Evolutionary conservation across 2,888 invertebrate species (phyloP), one percentile per base, ranked within the genome.

Genomic region (Microctonus brassicae): DNA sequence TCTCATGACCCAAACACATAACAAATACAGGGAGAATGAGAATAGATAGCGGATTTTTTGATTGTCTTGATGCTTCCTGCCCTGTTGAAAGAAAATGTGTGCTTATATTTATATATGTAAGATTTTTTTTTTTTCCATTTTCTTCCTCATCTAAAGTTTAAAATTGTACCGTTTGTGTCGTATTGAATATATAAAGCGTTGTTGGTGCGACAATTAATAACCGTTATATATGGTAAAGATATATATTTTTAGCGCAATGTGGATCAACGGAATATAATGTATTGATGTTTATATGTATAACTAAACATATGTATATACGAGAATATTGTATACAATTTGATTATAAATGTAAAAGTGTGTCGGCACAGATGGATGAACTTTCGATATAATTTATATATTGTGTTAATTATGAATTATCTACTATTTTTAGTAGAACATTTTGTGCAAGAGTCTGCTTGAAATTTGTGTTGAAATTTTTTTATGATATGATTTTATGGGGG

Each of bases 11-110:
- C 47, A 58, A 52, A 47, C 17, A 55, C 58, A 65, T 52, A 72
- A 69, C 65, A 64, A 39, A 64, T 60, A 39, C 42, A 72, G 58
- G 69, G 61, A 29, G 36, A 69, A 63, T 33, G 58, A 60, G 69
- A 73, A 72, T 73, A 69, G 72, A 72, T 68, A 72, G 63, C 72
- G 72, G 72, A 33, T n/a, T 66, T 39, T 36, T 71, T 66, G 17
- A 58, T 58, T 52, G 61, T 42, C 39, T 29, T 34, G 36, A 61
- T 65, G 47, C 24, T 72, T 72, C 63, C 67, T 72, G 67, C 63
- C 63, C 39, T 20, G 33, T n/a, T 65, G 33, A 58, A 58, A 33
- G 58, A 58, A 64, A n/a, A 6, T 29, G 26, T 55, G 4, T 57
- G 13, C n/a, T 57, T 57, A 5, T 29, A 3, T 33, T 29, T 58